A percentile compares a stretch with the other conserved stretches of the same genome.
phyloP scores from a whole-genome alignment of 2,113 vertebrate genomes.

The Galeopterus variegatus region DNA sequence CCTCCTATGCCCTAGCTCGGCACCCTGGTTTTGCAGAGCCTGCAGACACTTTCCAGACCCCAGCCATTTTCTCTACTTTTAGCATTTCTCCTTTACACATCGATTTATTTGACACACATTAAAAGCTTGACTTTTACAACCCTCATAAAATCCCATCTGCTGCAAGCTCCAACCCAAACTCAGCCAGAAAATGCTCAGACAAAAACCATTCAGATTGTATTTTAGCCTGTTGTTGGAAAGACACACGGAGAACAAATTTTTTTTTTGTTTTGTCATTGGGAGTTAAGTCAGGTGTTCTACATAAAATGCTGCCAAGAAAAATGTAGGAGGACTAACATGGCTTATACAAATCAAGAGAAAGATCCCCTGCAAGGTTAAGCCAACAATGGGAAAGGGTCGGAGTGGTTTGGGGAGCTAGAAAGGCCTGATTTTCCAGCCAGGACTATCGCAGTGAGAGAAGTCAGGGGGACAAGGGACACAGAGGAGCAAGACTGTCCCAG shows the following conservation, averaged over 20 bases:
- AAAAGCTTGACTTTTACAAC: conserved; percentile 37
- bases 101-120: neutral
- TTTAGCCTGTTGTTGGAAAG: neutral
- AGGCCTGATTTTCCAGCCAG: neutral
- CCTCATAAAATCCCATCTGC: conserved; percentile 55
- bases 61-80: neutral
- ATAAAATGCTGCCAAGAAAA: neutral
- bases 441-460: fast-evolving
- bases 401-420: neutral
- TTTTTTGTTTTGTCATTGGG: neutral
- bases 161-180: neutral
- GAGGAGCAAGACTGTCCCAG: neutral
- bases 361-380: neutral
- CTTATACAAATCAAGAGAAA: neutral
- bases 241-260: neutral
- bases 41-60: neutral
- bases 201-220: neutral
- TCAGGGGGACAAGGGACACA: neutral
- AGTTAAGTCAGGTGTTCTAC: neutral
- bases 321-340: neutral
- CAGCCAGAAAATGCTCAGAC: neutral
- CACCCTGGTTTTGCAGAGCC: neutral
- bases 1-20: neutral
- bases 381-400: neutral
- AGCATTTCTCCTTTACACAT: neutral